Base-by-base conservation (phyloP, 2,797 vertebrate genomes). In the Urophycis tenuis region DNA sequence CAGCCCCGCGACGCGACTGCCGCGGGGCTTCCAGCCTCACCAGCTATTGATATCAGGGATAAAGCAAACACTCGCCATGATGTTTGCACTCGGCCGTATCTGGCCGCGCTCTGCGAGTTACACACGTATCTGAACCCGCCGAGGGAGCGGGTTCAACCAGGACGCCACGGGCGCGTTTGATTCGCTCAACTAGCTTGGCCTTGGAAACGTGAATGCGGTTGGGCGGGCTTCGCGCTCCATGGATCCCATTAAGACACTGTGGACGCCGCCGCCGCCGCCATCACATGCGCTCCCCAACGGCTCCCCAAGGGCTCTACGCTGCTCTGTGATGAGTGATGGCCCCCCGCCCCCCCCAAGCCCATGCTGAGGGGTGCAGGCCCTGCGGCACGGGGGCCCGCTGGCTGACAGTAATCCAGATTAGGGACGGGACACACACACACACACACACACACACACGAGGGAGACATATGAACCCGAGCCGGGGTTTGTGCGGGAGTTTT, bases 1-100 rank as follows among this genome's bases (percentile, higher is more conserved):
- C 75, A 53, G 33, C 30, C 73, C 11, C 71, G 75, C 83, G 77
- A 71, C 76, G 86, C 85, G 86, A 85, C 84, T 80, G 71, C 81
- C 79, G 35, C 32, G 29, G 74, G 77, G 73, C 83, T 84, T 84
- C 84, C 83, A 85, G 34, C 22, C 19, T 79, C 79, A 75, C 60
- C 71, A 77, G 73, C 45, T 79, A 72, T 64, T 78, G 70, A 84
- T 81, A 85, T 69, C 67, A 25, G 70, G 79, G 74, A 81, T 30
- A 74, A 29, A 83, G 45, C 75, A 78, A 71, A 77, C 41, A 74
- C 60, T 80, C 70, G 30, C 19, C 32, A 71, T 77, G 45, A 74
- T 45, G 17, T 10, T 39, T 22, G 78, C 77, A 41, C 22, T 32
- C 71, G 39, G 74, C n/a, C n/a, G 19, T 45, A 73, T 81, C 71